Percentiles rank a stretch among this genome's conserved stretches.
These are phyloP conservation scores for Bombus pyrosoma DNA, from an alignment of 1,140 invertebrate genomes.

Conservation along the genomic window DNA sequence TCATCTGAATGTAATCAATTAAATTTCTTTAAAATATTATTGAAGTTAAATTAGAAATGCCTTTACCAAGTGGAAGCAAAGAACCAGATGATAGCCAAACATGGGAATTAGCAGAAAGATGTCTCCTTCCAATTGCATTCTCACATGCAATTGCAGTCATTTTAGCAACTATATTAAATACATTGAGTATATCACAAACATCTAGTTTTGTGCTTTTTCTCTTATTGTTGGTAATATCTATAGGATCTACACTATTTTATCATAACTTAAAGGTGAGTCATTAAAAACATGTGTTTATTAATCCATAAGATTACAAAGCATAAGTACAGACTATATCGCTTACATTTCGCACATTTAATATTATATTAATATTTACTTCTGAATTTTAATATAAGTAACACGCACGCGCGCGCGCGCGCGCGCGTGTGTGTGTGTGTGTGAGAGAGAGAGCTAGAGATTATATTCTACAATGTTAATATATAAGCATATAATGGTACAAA, in stretches of 20 bases:
- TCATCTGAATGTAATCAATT: constrained; percentile 70
- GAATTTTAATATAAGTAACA: constrained; percentile 22
- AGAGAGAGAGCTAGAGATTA: too few relatives aligned
- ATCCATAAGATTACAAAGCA: neutral
- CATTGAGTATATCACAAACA: constrained; percentile 87
- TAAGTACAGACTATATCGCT: neutral
- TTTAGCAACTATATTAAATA: constrained; percentile 87
- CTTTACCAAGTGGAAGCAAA: constrained; percentile 70
- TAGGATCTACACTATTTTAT: constrained; percentile 89
- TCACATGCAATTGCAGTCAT: constrained; percentile 90
- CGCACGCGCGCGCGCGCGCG: fast-evolving
- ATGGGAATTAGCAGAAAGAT: constrained; percentile 91
- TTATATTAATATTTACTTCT: neutral
- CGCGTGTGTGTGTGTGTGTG: too few relatives aligned
- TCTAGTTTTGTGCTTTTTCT: constrained; percentile 90
- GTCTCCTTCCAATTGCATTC: constrained; percentile 89
- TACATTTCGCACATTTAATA: neutral
- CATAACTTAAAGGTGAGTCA: constrained; percentile 90
- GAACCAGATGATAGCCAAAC: constrained; percentile 81
- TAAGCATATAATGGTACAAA: neutral
- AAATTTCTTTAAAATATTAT: constrained; percentile 65
- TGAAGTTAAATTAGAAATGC: constrained; percentile 65
- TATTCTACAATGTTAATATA: constrained; percentile 5
- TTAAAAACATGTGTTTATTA: neutral
- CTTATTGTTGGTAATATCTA: constrained; percentile 87